Evolutionary conservation across 2,113 vertebrate species (phyloP), one percentile per base, ranked within the genome.

Genomic region (Dipodomys stephensi): DNA sequence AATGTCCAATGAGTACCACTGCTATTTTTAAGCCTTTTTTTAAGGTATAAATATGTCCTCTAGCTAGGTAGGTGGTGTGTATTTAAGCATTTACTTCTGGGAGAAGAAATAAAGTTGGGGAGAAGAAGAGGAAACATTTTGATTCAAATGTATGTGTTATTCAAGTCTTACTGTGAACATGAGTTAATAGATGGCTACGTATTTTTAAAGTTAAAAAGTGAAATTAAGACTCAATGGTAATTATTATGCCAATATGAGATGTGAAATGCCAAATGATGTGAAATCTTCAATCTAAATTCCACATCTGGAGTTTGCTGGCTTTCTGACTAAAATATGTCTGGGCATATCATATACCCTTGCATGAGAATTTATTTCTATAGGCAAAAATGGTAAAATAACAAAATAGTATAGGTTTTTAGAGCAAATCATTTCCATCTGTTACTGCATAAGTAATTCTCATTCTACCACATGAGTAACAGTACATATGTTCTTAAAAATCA

Each of bases 351-450:
- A 28, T 60, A 16, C 12, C 39, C 22, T 49, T 80, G 25, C 15
- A 35, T 73, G n/a, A 53, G 18, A 74, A 67, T 72, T 92, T 91
- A 65, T 83, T 83, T 93, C 74, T 79, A 18, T 76, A 82, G 82
- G 22, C 90, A 90, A 84, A 83, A 87, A 79, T 53, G 20, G 25
- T 65, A 83, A 94, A 93, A 68, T 83, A 89, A 80, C 79, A 79
- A 76, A 88, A 32, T 13, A 44, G 28, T 84, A 32, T 85, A n/a
- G 7, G 44, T 79, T 89, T 93, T 25, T 19, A 62, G 25, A 92
- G 18, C 19, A 96, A 96, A 92, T 91, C 6, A 90, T 81, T 92
- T 92, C n/a, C 53, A 73, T 88, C 39, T 82, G 32, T 90, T 10
- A 28, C 30, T 72, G 30, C 0, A 6, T 79, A 83, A 92, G 19